Evolutionary conservation across 2,113 vertebrate species (phyloP).

Genomic region (Murina feae): DNA sequence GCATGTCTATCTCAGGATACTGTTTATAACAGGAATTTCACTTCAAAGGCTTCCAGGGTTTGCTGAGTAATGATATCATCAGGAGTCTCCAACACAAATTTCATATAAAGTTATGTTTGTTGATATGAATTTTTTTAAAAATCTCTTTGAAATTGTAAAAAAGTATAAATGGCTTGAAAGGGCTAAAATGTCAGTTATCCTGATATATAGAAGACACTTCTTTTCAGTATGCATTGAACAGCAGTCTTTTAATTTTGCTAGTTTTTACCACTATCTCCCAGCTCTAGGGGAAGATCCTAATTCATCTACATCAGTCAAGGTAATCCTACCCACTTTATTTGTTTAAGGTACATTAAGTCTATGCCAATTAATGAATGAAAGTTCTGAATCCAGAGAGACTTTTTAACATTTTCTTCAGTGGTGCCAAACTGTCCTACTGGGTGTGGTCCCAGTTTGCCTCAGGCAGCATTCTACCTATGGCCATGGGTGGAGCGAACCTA

Average conservation of each 20-base stretch:
- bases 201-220: not conserved
- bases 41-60: slow-evolving; percentile 65
- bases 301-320: not conserved
- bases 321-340: not conserved
- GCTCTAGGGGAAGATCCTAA: not conserved
- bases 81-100: slow-evolving; percentile 55
- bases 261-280: not conserved
- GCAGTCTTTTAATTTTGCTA: not conserved
- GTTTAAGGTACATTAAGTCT: not conserved
- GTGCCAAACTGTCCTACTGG: not conserved
- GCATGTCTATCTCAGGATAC: not conserved
- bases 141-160: not conserved
- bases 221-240: not conserved
- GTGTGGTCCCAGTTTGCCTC: not conserved
- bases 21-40: not conserved
- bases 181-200: not conserved
- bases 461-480: not conserved
- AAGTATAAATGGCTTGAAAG: not conserved
- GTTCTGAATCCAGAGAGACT: not conserved
- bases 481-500: not conserved
- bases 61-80: slow-evolving; percentile 69
- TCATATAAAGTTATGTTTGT: not conserved
- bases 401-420: not conserved
- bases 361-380: not conserved
- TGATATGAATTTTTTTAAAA: not conserved